Conservation (phyloP, 2,888 invertebrate species). For the Nesidiocoris tenuis region DNA sequence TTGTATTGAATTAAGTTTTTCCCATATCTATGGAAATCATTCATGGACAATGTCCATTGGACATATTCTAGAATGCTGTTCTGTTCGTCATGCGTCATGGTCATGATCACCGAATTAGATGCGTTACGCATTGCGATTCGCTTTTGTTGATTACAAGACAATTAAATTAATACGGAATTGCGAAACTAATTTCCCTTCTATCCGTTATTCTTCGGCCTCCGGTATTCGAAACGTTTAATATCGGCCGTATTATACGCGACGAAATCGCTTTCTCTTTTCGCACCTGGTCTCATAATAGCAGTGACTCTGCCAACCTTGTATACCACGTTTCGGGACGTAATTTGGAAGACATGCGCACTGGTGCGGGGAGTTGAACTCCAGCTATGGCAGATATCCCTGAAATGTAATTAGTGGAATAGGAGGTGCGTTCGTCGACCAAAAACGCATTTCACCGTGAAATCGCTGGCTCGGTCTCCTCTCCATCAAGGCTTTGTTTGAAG, state of each 20-base stretch:
- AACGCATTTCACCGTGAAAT: constrained; percentile 12
- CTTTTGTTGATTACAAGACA: no score
- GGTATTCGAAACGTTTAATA: not conserved
- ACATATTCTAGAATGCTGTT: no score
- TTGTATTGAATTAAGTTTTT: no score
- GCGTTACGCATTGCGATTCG: no score
- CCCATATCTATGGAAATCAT: no score
- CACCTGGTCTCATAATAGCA: not conserved
- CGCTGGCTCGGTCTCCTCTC: not conserved
- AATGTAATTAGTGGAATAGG: constrained; percentile 8
- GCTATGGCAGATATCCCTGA: constrained; percentile 4
- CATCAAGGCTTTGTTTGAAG: not conserved
- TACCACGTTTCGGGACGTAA: not conserved
- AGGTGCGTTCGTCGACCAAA: not conserved
- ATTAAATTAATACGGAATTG: no score
- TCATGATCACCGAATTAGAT: no score
- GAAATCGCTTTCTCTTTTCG: not conserved
- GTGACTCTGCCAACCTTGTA: not conserved
- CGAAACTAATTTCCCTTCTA: no score
- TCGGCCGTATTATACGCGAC: not conserved
- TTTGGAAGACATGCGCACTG: not conserved
- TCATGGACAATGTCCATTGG: no score
- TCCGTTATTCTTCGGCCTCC: no score
- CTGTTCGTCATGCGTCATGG: no score
- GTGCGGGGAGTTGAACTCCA: not conserved